phyloP scores from a whole-genome alignment of 2,797 vertebrate species.

The Gallirallus australis region DNA sequence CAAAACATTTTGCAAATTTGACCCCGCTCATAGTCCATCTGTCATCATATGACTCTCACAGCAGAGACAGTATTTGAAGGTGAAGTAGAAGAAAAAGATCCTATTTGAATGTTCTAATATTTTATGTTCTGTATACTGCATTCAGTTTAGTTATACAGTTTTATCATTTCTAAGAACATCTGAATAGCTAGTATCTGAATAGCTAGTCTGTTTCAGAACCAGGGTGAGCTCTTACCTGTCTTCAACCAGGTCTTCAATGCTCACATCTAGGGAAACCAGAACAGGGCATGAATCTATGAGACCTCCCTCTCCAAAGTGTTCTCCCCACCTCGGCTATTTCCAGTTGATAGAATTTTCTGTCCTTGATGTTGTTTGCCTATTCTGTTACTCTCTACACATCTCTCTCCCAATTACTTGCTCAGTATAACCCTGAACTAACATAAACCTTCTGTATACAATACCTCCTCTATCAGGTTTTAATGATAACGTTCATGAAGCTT shows the following conservation, averaged over 20 bases:
- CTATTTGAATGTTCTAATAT: neutral
- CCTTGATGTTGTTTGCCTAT: neutral
- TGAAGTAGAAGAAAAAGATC: neutral
- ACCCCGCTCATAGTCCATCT: neutral
- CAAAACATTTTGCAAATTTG: neutral
- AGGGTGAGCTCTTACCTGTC: neutral
- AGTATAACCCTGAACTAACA: neutral
- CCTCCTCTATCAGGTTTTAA: neutral
- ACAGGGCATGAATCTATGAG: neutral
- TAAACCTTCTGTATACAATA: neutral
- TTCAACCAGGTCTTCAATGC: neutral
- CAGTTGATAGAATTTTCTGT: neutral
- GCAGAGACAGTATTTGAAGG: neutral
- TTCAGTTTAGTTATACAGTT: neutral
- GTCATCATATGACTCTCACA: neutral
- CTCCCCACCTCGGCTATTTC: neutral
- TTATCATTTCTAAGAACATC: neutral
- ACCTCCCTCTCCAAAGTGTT: neutral
- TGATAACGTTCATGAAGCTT: neutral
- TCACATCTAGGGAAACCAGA: neutral
- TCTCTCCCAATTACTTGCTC: neutral
- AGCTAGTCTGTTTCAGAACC: neutral
- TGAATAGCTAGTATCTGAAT: neutral
- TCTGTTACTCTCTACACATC: neutral
- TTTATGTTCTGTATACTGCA: neutral